phyloP scores from a whole-genome alignment of 2,113 vertebrate species.

The Channa maculata region DNA sequence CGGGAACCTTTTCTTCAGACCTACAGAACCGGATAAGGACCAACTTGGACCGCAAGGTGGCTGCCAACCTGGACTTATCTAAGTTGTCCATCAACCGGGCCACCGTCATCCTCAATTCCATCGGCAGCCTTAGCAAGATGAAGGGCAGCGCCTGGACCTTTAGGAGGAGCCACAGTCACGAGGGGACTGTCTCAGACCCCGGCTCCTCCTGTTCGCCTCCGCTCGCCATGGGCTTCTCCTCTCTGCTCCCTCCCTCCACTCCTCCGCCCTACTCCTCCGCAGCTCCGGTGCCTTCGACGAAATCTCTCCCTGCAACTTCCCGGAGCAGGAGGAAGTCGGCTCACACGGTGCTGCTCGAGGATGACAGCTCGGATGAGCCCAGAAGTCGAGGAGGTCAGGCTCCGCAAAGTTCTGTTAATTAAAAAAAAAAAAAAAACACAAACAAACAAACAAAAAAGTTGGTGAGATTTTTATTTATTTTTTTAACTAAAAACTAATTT shows the following conservation, averaged over 20 bases:
- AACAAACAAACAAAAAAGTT: neutral
- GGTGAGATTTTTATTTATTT: too few species aligned
- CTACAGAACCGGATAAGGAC: slow-evolving; percentile 80
- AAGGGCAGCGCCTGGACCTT: slow-evolving; percentile 87
- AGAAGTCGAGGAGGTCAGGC: slow-evolving; percentile 49
- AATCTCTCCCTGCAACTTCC: slow-evolving; percentile 72
- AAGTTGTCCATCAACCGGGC: slow-evolving; percentile 84
- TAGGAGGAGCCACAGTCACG: slow-evolving; percentile 71
- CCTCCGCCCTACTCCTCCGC: slow-evolving; percentile 52
- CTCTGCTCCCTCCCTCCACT: slow-evolving; percentile 70
- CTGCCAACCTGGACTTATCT: slow-evolving; percentile 74
- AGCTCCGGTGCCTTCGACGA: neutral
- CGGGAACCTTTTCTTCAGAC: slow-evolving; percentile 82
- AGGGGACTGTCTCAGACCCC: slow-evolving; percentile 57
- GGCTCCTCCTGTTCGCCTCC: slow-evolving; percentile 64
- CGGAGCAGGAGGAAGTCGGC: slow-evolving; percentile 87
- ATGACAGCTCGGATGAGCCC: slow-evolving; percentile 84
- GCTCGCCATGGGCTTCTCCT: slow-evolving; percentile 26
- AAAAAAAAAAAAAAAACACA: too few species aligned
- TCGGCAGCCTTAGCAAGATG: slow-evolving; percentile 93
- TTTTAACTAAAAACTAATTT: too few species aligned
- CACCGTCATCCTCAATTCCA: slow-evolving; percentile 92
- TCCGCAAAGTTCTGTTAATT: neutral
- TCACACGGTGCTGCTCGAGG: slow-evolving; percentile 89
- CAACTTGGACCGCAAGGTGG: slow-evolving; percentile 74